Evolutionary conservation across 1,140 invertebrate genomes (phyloP), one percentile per base, ranked within the genome.

Genomic region (Listronotus bonariensis): DNA sequence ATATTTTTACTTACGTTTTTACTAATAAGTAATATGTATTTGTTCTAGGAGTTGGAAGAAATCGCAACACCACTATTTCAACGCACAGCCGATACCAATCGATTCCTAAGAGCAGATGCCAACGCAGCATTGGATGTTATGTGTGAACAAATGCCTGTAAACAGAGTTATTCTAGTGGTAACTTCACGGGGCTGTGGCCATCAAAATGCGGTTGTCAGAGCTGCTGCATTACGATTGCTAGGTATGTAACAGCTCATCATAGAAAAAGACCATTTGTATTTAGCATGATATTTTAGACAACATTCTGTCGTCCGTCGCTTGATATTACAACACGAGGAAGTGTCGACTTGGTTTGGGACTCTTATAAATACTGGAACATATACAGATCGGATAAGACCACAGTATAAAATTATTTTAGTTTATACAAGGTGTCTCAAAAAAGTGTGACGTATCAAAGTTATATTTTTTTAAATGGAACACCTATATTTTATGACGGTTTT

Each of bases 1-100:
- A n/a, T n/a, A n/a, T n/a, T n/a, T n/a, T 51, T 67, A 36, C 51
- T 53, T 11, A 14, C 41, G 4, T 14, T 20, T 58, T 63, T 40
- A 8, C n/a, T 14, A 46, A n/a, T 18, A 20, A 31, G 11, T 31
- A n/a, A 53, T 1, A 6, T 53, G 15, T 38, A 18, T 53, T 9
- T 14, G 4, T 73, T 74, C 53, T 75, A 93, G 82, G 95, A 98
- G 78, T 78, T 93, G 15, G 96, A 98, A 72, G 92, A 94, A 69
- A 85, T 95, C 57, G 87, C 88, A 0, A 86, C 84, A 17, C 86
- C 90, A 7, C 78, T 98, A 20, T 80, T 98, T 14, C 88, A 92
- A 65, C 88, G 95, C 70, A 92, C 92, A 40, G 92, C 92, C 0
- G 96, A 98, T 75, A 96, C 93, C 1, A 97, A 96, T 78, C 89